phyloP scores from a whole-genome alignment of 2,113 vertebrate species.

The Carollia perspicillata region DNA sequence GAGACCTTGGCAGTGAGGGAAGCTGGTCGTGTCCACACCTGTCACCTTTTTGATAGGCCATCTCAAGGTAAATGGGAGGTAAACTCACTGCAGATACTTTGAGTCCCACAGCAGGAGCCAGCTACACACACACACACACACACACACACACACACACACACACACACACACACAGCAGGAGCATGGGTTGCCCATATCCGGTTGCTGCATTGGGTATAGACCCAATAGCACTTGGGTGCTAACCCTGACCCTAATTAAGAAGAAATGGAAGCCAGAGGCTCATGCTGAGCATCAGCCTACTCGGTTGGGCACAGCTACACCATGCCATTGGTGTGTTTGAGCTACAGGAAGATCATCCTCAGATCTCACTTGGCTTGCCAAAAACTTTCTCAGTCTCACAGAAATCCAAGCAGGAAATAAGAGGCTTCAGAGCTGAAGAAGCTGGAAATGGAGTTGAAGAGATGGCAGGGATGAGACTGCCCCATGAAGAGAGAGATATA shows the following conservation, averaged over 20 bases:
- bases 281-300: neutral
- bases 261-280: neutral
- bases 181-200: neutral
- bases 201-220: neutral
- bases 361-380: neutral
- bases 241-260: neutral
- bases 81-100: neutral
- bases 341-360: neutral
- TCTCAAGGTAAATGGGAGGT: neutral
- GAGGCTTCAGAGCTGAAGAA: neutral
- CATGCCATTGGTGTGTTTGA: neutral
- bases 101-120: neutral
- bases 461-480: neutral
- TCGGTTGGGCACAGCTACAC: neutral
- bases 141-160: neutral
- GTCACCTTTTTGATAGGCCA: neutral
- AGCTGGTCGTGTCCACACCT: neutral
- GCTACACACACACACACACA: neutral
- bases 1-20: neutral
- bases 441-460: neutral
- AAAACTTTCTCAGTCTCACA: neutral
- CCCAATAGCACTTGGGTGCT: accelerated
- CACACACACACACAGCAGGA: neutral
- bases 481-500: neutral
- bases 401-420: neutral